Percentiles rank a stretch among this genome's conserved stretches.
phyloP scores from a whole-genome alignment of 2,888 invertebrate genomes.

The Orthosia gracilis region DNA sequence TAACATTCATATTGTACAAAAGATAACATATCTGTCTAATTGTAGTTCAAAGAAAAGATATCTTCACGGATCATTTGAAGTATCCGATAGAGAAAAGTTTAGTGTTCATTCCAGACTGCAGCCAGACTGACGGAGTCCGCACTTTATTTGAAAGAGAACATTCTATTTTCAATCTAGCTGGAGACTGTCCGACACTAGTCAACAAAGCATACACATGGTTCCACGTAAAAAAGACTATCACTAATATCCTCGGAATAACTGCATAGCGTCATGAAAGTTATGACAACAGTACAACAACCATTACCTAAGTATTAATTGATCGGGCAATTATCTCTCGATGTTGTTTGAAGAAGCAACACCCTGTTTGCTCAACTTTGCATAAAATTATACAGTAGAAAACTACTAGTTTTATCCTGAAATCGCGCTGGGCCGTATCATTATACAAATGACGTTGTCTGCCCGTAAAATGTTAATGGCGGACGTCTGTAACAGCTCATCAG shows the following conservation, averaged over 20 bases:
- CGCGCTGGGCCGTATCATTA: slow-evolving; percentile 39
- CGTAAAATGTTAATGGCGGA: slow-evolving; percentile 48
- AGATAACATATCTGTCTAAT: background rate
- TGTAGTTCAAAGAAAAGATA: background rate
- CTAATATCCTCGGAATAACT: slow-evolving; percentile 1
- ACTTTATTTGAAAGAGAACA: slow-evolving; percentile 6
- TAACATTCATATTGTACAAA: background rate
- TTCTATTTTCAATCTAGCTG: background rate
- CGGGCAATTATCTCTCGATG: slow-evolving; percentile 28
- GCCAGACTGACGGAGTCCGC: background rate
- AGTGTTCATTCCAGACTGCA: slow-evolving; percentile 10
- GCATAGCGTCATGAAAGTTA: slow-evolving; percentile 7
- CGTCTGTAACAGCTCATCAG: slow-evolving; percentile 53
- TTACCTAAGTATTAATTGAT: slow-evolving; percentile 46
- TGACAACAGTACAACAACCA: slow-evolving; percentile 8
- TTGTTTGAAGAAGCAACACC: slow-evolving; percentile 35
- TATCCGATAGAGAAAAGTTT: background rate
- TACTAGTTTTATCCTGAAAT: slow-evolving; percentile 48
- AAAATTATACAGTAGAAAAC: slow-evolving; percentile 43
- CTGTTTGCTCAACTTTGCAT: slow-evolving; percentile 44
- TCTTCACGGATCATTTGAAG: background rate
- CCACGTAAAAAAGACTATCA: background rate
- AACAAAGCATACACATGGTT: background rate
- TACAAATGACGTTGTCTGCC: slow-evolving; percentile 52
- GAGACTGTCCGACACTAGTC: background rate